These are phyloP conservation scores for Mayetiola destructor DNA, from an alignment of 2,888 invertebrate species.

Conservation along the genomic window DNA sequence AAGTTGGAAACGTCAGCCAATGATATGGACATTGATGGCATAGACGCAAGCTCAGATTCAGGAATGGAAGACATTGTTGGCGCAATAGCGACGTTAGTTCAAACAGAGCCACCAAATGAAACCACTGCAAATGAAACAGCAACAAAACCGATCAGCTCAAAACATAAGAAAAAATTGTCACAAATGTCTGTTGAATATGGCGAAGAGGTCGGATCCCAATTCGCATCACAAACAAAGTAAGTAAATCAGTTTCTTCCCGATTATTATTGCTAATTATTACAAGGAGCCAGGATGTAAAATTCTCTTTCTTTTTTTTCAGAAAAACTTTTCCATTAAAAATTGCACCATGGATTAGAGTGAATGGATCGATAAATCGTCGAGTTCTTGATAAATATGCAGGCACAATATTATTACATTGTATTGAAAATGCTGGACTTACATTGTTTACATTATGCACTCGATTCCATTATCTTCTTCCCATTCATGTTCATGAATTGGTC, in stretches of 20 bases:
- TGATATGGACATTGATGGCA: neutral
- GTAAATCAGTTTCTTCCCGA: neutral
- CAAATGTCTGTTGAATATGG: neutral
- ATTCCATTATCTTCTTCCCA: conserved; percentile 51
- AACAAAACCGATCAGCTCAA: neutral
- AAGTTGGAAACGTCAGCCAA: neutral
- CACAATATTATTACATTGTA: conserved; percentile 47
- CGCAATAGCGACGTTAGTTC: neutral
- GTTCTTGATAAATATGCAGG: conserved; percentile 55
- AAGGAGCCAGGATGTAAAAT: neutral
- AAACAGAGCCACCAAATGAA: neutral
- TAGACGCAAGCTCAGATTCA: neutral
- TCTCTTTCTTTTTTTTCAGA: neutral
- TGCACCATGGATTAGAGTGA: conserved; percentile 59
- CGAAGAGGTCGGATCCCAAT: neutral
- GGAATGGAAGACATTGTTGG: neutral
- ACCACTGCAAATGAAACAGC: neutral
- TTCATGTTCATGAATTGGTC: conserved; percentile 44
- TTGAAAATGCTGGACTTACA: conserved; percentile 45
- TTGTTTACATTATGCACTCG: conserved; percentile 41
- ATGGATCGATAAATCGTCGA: conserved; percentile 53
- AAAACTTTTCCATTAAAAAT: neutral
- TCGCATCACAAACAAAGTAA: neutral
- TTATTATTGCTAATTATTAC: neutral
- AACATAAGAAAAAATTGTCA: neutral